These are phyloP conservation scores for Xestoiulus laeticollis DNA, from an alignment of 2,888 invertebrate species.

Conservation along the genomic window DNA sequence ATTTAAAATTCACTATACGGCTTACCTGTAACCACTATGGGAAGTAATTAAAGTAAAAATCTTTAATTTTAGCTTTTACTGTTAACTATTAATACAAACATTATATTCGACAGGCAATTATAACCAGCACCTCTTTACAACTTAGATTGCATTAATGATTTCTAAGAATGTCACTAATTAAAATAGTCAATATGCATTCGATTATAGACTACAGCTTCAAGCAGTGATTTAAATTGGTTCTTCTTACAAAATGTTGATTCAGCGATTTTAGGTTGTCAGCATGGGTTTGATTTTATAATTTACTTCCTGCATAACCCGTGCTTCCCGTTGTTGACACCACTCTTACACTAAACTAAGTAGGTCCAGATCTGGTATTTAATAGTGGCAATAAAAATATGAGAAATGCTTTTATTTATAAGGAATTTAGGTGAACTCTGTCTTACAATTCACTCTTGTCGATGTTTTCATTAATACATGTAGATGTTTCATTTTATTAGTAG, in stretches of 20 bases:
- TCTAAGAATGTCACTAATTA: not conserved
- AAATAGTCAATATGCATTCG: not conserved
- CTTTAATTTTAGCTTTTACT: not conserved
- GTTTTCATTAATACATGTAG: not conserved
- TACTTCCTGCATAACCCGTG: not conserved
- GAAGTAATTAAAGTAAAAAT: not conserved
- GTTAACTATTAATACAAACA: not conserved
- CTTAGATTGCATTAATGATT: not conserved
- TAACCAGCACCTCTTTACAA: no score
- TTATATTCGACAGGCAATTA: no score
- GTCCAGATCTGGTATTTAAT: not conserved
- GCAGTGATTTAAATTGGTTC: not conserved
- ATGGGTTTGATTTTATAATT: not conserved
- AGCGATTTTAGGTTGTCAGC: not conserved
- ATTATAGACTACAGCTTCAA: not conserved
- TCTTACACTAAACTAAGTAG: not conserved
- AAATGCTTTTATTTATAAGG: not conserved
- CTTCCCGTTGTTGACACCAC: not conserved
- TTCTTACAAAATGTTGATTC: not conserved
- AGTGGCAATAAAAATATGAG: not conserved
- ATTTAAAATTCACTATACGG: not conserved
- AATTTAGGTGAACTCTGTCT: not conserved
- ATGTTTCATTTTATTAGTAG: no score
- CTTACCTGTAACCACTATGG: no score
- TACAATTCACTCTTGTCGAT: not conserved